A percentile compares a stretch with the other conserved stretches of the same genome.
Conservation (phyloP, 2,888 invertebrate species). For the Tachystola acroxantha region DNA sequence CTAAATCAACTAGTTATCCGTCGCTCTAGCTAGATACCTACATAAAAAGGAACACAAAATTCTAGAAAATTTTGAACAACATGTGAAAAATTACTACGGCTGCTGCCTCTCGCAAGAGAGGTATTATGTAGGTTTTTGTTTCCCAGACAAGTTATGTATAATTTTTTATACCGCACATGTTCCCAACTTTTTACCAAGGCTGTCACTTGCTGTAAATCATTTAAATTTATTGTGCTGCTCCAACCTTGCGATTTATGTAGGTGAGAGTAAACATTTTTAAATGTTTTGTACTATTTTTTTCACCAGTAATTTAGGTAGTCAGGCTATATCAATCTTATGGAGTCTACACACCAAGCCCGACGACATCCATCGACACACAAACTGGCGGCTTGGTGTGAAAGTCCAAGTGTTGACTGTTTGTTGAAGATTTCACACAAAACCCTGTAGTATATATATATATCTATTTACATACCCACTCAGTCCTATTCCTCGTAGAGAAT, state of each 20-base stretch:
- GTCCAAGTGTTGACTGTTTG: no score
- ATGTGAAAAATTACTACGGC: not conserved
- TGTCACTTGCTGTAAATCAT: constrained; percentile 7
- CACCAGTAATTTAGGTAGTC: no score
- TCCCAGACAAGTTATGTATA: not conserved
- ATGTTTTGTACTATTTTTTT: not conserved
- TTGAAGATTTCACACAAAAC: no score
- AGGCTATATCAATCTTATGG: no score
- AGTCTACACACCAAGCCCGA: no score
- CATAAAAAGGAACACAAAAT: not conserved
- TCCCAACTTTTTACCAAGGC: constrained; percentile 1
- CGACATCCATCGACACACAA: no score
- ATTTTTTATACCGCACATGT: not conserved
- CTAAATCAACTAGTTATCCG: no score
- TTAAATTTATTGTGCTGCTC: constrained; percentile 5
- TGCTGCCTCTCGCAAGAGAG: not conserved
- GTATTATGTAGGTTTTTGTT: not conserved
- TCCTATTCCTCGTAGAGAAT: no score
- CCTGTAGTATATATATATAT: no score
- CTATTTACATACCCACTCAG: no score
- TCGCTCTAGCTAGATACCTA: no score
- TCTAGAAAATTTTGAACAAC: not conserved
- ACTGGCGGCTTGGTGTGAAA: no score
- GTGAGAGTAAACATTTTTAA: not conserved
- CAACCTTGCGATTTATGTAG: not conserved